Percentiles rank a stretch among this genome's conserved stretches.
phyloP scores from a whole-genome alignment of 2,888 invertebrate genomes.

The Mellilla xanthometata region DNA sequence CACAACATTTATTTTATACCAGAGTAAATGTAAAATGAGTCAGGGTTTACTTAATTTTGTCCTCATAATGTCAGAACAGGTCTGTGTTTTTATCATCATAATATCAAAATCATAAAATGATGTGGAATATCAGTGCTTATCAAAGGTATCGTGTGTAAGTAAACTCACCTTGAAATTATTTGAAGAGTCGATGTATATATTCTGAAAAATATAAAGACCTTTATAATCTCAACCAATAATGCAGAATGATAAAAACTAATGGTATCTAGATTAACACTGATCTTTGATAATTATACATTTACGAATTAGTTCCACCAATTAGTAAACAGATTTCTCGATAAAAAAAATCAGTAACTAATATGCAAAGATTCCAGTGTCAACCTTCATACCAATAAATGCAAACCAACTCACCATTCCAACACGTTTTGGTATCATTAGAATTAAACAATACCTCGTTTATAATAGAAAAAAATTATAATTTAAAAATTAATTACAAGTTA shows the following conservation, averaged over 20 bases:
- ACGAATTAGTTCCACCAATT: too few species aligned
- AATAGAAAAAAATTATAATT: constrained; percentile 83
- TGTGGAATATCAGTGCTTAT: too few species aligned
- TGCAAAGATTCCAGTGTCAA: background rate
- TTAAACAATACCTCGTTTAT: constrained; percentile 59
- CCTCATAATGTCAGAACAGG: constrained; percentile 66
- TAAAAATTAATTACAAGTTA: constrained; percentile 79
- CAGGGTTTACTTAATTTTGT: constrained; percentile 35
- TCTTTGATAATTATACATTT: too few species aligned
- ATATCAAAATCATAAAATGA: background rate
- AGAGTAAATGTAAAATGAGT: constrained; percentile 14
- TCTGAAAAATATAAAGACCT: too few species aligned
- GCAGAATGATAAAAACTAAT: too few species aligned
- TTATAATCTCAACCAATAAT: too few species aligned
- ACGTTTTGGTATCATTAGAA: constrained; percentile 34
- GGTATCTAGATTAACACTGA: too few species aligned
- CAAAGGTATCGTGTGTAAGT: too few species aligned
- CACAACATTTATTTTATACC: too few species aligned
- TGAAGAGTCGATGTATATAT: too few species aligned
- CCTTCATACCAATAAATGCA: constrained; percentile 1
- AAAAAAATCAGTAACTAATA: too few species aligned
- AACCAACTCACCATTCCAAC: constrained; percentile 42
- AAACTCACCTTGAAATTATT: background rate
- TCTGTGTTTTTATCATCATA: constrained; percentile 61
- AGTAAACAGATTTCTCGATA: too few species aligned